Evolutionary conservation across 2,113 vertebrate species (phyloP).

Genomic region (Meriones unguiculatus): DNA sequence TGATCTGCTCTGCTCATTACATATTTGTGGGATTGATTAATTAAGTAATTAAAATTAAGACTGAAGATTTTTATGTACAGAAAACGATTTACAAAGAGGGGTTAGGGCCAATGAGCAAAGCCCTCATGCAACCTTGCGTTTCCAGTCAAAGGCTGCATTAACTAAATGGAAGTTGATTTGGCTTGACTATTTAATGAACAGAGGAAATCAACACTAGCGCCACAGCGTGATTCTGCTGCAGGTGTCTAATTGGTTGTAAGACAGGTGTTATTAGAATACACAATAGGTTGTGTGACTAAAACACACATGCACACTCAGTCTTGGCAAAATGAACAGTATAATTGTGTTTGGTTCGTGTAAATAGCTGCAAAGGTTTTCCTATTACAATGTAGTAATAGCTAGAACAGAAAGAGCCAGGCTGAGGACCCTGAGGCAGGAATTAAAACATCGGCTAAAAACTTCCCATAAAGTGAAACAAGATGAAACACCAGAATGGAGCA

Average conservation of each 20-base stretch:
- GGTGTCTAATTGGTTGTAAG: constrained; percentile 82
- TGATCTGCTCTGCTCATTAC: background rate
- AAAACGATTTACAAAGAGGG: constrained; percentile 65
- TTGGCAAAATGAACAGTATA: constrained; percentile 66
- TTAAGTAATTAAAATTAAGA: constrained; percentile 16
- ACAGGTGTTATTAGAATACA: constrained; percentile 79
- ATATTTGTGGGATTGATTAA: background rate
- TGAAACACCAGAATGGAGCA: background rate
- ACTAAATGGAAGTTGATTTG: constrained; percentile 73
- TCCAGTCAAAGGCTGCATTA: constrained; percentile 66
- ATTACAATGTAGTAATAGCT: background rate
- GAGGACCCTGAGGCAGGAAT: constrained; percentile 5
- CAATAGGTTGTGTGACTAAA: constrained; percentile 75
- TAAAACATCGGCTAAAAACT: background rate
- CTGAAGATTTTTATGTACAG: background rate
- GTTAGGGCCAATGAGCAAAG: constrained; percentile 56
- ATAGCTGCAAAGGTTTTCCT: constrained; percentile 1
- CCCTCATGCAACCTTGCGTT: constrained; percentile 48
- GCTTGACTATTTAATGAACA: constrained; percentile 79
- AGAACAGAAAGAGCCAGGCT: background rate
- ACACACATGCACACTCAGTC: background rate
- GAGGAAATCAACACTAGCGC: constrained; percentile 72
- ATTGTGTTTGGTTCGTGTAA: constrained; percentile 74
- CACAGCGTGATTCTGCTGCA: constrained; percentile 72
- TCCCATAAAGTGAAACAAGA: background rate